Percentiles rank a stretch among this genome's conserved stretches.
These are phyloP conservation scores for Ivindomyrus marchei DNA, from an alignment of 2,113 vertebrate genomes.

Conservation along the genomic window DNA sequence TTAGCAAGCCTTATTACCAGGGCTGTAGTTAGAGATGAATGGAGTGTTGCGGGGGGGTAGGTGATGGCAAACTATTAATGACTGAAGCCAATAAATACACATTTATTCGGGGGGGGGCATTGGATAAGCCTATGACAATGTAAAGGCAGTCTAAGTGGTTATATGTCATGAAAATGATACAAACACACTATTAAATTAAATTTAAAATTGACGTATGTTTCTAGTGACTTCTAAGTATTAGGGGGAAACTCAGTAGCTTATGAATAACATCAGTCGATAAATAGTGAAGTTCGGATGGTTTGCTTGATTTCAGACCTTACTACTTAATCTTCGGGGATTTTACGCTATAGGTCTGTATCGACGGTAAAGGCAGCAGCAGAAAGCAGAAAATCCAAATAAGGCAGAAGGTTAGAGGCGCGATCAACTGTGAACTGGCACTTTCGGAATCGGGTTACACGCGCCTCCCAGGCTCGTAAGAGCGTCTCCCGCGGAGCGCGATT, in stretches of 20 bases:
- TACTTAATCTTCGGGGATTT: not conserved
- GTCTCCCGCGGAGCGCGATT: constrained; percentile 7
- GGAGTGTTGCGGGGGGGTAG: too few species aligned
- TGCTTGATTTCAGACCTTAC: not conserved
- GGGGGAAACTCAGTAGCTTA: not conserved
- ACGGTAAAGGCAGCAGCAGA: not conserved
- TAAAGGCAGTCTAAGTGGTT: not conserved
- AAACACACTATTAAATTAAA: not conserved
- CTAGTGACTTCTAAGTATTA: not conserved
- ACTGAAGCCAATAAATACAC: too few species aligned
- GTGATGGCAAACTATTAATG: too few species aligned
- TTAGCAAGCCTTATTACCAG: not conserved
- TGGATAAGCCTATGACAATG: not conserved
- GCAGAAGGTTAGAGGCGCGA: not conserved
- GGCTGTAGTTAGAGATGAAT: too few species aligned
- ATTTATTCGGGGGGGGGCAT: not conserved
- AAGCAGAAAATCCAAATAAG: constrained; percentile 24
- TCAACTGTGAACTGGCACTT: not conserved
- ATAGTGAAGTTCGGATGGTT: not conserved
- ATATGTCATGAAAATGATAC: not conserved
- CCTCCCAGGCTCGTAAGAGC: not conserved
- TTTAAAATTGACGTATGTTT: not conserved
- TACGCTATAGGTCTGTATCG: not conserved
- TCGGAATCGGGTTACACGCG: not conserved
- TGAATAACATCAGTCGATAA: not conserved